A percentile compares a stretch with the other conserved stretches of the same genome.
phyloP scores from a whole-genome alignment of 2,888 invertebrate species.

The Petrophora chlorosata region DNA sequence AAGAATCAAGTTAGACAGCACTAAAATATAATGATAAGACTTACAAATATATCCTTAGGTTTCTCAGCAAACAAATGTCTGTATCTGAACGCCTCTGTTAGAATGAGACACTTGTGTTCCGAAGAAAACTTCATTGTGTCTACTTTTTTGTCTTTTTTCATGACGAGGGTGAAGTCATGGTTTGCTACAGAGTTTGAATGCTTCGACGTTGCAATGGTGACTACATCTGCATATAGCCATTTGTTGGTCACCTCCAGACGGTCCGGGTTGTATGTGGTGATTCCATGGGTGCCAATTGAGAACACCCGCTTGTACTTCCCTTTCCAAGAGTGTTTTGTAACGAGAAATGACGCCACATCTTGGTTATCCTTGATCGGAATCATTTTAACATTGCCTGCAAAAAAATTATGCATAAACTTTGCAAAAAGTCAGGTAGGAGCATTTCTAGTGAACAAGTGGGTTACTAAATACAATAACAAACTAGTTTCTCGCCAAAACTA shows the following conservation, averaged over 20 bases:
- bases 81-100: constrained; percentile 95
- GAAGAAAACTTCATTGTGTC: constrained; percentile 98
- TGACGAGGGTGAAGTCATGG: constrained; percentile 91
- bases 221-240: constrained; percentile 93
- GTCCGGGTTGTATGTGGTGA: constrained; percentile 97
- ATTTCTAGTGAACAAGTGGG: constrained; percentile 43
- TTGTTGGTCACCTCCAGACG: constrained; percentile 91
- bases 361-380: constrained; percentile 95
- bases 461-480: constrained; percentile 39
- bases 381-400: constrained; percentile 86
- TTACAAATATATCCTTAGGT: constrained; percentile 90
- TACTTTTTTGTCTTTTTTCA: constrained; percentile 94
- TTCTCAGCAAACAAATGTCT: constrained; percentile 92
- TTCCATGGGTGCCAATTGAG: constrained; percentile 96
- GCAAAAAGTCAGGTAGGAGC: constrained; percentile 7
- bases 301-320: constrained; percentile 99
- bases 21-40: constrained; percentile 43
- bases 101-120: constrained; percentile 95
- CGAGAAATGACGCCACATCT: constrained; percentile 98
- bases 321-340: constrained; percentile 99
- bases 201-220: constrained; percentile 86
- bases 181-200: constrained; percentile 79
- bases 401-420: not conserved
- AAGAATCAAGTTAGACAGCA: too few species aligned
- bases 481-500: constrained; percentile 6